Base-by-base conservation (phyloP, 2,888 invertebrate species). In the Diplazon laetatorius region DNA sequence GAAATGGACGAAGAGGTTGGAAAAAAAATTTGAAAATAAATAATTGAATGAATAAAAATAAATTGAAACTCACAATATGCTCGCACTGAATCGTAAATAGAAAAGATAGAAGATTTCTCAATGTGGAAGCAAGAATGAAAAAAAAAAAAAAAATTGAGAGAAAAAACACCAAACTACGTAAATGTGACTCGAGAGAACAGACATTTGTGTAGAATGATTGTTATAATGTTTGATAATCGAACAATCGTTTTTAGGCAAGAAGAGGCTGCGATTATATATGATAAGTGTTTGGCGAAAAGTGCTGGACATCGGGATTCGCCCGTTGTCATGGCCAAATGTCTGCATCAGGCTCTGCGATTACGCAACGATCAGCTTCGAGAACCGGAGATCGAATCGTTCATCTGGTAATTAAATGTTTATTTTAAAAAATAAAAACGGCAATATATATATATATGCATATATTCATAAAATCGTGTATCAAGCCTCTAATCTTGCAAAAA, bases 281-380 rank as follows among this genome's bases (percentile, higher is more conserved):
- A 89, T 52, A 91, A 92, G 82, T 92, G 91, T 81, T 91, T 90
- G 83, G 91, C 88, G 82, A 91, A 91, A 71, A 62, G 91, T 89
- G 88, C 92, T 30, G 25, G 91, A 59, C 91, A 90, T 71, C 91
- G 91, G 84, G 89, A 89, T 22, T 91, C 89, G 46, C 92, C 92
- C 82, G 89, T 90, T 70, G 92, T 92, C 48, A 93, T 94, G 84
- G 92, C 92, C 20, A 93, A 93, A 86, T 87, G 93, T 55, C 91
- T 94, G 39, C 93, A 93, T 80, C 91, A 93, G 70, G 93, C 93
- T 75, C 88, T 94, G 83, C 91, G 93, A 74, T 86, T 94, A 48
- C 86, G 87, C 71, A 92, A 92, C 42, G 20, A 76, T 59, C 80
- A 81, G 62, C 78, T 84, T 37, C 39, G 42, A 16, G 12, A 6